These are phyloP conservation scores for Dasyurus viverrinus DNA, from an alignment of 2,113 vertebrate species.

Conservation along the genomic window DNA sequence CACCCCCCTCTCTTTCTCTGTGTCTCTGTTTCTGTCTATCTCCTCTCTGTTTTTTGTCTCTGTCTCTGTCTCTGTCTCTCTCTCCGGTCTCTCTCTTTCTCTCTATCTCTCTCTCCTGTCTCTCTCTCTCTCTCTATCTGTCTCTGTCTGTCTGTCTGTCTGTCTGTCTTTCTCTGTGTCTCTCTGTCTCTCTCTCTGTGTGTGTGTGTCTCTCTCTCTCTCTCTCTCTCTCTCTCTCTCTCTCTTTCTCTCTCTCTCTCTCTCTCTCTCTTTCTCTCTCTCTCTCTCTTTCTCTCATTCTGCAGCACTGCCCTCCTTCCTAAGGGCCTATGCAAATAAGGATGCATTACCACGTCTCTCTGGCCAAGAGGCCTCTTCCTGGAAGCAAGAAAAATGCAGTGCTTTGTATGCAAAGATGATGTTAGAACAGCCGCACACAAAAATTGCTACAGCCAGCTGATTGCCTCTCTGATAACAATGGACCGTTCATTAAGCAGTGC, in stretches of 20 bases:
- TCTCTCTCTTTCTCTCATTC: not conserved
- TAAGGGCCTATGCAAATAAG: not conserved
- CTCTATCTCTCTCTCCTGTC: too few relatives aligned
- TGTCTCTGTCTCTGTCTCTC: too few relatives aligned
- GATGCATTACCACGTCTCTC: not conserved
- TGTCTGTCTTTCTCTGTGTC: not conserved
- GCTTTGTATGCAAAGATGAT: not conserved
- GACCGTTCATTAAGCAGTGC: not conserved
- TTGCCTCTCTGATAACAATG: not conserved
- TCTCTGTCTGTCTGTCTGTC: not conserved
- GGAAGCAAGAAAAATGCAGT: not conserved
- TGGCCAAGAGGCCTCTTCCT: not conserved
- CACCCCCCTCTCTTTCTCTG: too few relatives aligned
- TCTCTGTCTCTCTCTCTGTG: not conserved
- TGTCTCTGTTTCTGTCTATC: too few relatives aligned
- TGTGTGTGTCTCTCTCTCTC: not conserved
- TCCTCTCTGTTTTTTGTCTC: too few relatives aligned
- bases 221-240: not conserved
- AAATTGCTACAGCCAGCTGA: not conserved
- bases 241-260: not conserved
- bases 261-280: too few relatives aligned
- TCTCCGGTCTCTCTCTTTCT: too few relatives aligned
- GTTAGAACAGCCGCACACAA: not conserved
- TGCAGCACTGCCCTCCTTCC: not conserved
- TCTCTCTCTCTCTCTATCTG: not conserved